These are phyloP conservation scores for Ochropleura plecta DNA, from an alignment of 2,888 invertebrate genomes.

Conservation along the genomic window DNA sequence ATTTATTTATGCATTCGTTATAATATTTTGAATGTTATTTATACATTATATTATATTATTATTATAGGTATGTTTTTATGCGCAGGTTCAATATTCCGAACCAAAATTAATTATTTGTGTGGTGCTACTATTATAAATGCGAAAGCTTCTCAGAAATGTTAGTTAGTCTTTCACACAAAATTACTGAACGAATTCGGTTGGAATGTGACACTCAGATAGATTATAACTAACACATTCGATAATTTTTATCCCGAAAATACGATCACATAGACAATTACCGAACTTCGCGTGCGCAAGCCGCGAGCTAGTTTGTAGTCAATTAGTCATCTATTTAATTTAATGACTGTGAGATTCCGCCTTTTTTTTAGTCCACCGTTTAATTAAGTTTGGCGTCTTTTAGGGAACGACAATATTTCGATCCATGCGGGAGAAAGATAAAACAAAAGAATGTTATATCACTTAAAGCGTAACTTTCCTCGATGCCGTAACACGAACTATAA, in stretches of 20 bases:
- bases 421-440: background rate
- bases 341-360: background rate
- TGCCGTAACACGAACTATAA: constrained; percentile 42
- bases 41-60: no score
- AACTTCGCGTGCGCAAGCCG: background rate
- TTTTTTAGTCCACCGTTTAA: background rate
- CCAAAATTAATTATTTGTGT: background rate
- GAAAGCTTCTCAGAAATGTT: background rate
- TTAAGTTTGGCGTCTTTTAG: background rate
- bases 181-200: background rate
- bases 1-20: constrained; percentile 66
- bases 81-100: background rate
- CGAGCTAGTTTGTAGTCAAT: background rate
- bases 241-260: background rate
- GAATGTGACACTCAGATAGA: background rate
- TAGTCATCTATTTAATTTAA: background rate
- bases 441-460: background rate
- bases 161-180: background rate
- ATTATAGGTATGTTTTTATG: background rate
- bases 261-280: background rate
- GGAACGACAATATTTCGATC: background rate
- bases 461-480: constrained; percentile 29
- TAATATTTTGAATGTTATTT: constrained; percentile 1
- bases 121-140: background rate
- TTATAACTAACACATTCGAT: background rate